These are phyloP conservation scores for Gila orcuttii DNA, from an alignment of 2,113 vertebrate species.

Conservation along the genomic window DNA sequence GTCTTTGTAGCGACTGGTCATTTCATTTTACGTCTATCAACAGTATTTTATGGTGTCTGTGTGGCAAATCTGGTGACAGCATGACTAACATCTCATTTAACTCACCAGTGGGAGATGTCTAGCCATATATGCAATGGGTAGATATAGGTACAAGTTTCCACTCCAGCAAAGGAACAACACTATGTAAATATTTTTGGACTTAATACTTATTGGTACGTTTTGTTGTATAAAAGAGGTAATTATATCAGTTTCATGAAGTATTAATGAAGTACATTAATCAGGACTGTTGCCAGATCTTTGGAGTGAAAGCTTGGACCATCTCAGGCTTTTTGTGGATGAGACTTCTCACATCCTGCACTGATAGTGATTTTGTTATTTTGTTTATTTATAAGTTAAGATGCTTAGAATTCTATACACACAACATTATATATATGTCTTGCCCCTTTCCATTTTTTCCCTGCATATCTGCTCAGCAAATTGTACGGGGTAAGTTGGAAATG, in stretches of 20 bases:
- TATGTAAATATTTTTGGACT: not conserved
- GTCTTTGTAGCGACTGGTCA: conserved; percentile 42
- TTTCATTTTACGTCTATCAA: conserved; percentile 21
- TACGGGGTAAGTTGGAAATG: conserved; percentile 87
- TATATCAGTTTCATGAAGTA: not conserved
- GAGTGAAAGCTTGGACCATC: conserved; percentile 36
- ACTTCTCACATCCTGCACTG: not conserved
- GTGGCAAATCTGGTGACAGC: not conserved
- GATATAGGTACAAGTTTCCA: conserved; percentile 26
- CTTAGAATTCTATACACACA: not conserved
- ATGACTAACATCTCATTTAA: not conserved
- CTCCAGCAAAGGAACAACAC: conserved; percentile 10
- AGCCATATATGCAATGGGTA: conserved; percentile 28
- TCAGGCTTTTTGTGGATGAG: conserved; percentile 36
- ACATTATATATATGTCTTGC: conserved; percentile 8
- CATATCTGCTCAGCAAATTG: conserved; percentile 82
- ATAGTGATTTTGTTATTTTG: not conserved
- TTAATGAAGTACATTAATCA: conserved; percentile 3
- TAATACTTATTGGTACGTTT: not conserved
- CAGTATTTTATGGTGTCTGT: conserved; percentile 8
- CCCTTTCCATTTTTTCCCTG: conserved; percentile 71
- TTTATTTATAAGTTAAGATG: not conserved
- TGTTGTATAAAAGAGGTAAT: not conserved
- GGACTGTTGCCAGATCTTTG: conserved; percentile 6
- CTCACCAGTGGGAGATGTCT: not conserved